Conservation (phyloP, 2,888 invertebrate species). For the Prosopocoilus inquinatus region DNA sequence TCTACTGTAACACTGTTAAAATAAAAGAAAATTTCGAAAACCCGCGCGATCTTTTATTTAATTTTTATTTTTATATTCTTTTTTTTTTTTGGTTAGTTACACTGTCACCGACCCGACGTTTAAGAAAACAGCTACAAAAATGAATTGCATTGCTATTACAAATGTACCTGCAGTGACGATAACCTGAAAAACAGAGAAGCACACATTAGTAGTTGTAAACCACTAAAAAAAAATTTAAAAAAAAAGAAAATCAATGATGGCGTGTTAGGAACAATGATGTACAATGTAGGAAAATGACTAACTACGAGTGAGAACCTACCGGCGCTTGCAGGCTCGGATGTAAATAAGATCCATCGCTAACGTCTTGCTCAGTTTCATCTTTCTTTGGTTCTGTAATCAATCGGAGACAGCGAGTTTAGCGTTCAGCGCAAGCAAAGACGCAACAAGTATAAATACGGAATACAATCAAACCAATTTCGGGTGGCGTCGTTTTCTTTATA, state of each 20-base stretch:
- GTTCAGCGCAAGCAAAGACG: too few relatives aligned
- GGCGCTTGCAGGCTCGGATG: conserved; percentile 77
- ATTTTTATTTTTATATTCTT: too few relatives aligned
- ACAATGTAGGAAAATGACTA: background rate
- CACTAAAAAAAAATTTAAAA: conserved; percentile 33
- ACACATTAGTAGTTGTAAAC: conserved; percentile 39
- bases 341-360: conserved; percentile 68
- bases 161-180: conserved; percentile 14
- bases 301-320: conserved; percentile 53
- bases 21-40: too few relatives aligned
- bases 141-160: background rate
- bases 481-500: background rate
- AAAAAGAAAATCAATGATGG: conserved; percentile 26
- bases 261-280: background rate
- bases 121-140: background rate
- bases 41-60: background rate
- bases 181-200: conserved; percentile 45
- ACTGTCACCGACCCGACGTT: background rate
- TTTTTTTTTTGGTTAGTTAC: conserved; percentile 6
- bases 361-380: conserved; percentile 55
- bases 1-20: too few relatives aligned
- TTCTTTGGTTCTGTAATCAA: conserved; percentile 20
- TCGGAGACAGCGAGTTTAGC: too few relatives aligned
- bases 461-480: background rate
- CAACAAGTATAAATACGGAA: too few relatives aligned